Evolutionary conservation across 2,888 invertebrate species (phyloP).

Genomic region (Drosophila rellima): DNA sequence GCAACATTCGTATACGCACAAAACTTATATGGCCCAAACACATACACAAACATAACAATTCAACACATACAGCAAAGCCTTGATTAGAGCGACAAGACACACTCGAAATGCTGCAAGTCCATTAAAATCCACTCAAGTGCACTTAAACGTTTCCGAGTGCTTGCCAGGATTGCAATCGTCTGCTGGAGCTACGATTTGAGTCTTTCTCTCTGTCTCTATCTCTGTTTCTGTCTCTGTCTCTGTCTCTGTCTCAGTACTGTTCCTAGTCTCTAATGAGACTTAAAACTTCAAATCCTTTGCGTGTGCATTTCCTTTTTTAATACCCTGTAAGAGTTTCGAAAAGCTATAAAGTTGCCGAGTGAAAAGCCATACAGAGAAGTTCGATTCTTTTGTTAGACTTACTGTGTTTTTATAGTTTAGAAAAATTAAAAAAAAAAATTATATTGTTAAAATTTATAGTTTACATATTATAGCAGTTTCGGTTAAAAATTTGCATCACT

Average conservation of each 20-base stretch:
- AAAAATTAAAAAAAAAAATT: no score
- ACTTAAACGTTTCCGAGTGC: constrained; percentile 81
- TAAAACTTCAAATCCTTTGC: constrained; percentile 40
- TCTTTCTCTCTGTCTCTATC: not conserved
- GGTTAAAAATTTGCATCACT: no score
- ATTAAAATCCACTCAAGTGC: constrained; percentile 81
- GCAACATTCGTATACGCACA: constrained; percentile 31
- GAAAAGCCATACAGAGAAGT: not conserved
- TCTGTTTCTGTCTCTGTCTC: not conserved
- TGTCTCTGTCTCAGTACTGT: not conserved
- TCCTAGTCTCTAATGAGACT: constrained; percentile 44
- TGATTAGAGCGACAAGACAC: constrained; percentile 73
- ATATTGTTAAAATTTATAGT: no score
- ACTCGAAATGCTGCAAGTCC: constrained; percentile 61
- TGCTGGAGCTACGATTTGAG: constrained; percentile 24
- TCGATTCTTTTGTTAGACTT: not conserved
- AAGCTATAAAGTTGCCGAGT: not conserved
- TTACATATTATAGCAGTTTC: no score
- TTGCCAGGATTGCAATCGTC: constrained; percentile 42
- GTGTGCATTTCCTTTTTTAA: constrained; percentile 15
- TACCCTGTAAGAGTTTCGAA: constrained; percentile 4
- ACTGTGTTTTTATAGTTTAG: not conserved
- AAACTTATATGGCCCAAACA: constrained; percentile 30
- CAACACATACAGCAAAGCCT: constrained; percentile 48
- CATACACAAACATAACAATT: constrained; percentile 35